These are phyloP conservation scores for Polydrusus tereticollis DNA, from an alignment of 2,888 invertebrate species.

Conservation along the genomic window DNA sequence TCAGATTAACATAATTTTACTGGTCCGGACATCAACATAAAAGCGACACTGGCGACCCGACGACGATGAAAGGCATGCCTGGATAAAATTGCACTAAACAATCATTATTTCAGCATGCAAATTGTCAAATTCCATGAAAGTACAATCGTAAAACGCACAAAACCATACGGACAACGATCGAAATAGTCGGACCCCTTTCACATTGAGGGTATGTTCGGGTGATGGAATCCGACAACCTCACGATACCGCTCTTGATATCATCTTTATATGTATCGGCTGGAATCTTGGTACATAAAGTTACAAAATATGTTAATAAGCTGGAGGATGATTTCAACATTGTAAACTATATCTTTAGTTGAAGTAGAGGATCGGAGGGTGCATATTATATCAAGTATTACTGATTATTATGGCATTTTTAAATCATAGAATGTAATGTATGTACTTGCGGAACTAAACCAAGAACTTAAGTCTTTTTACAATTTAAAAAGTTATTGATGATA, in stretches of 20 bases:
- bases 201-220: neutral
- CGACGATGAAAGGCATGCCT: slow-evolving; percentile 36
- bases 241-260: slow-evolving; percentile 17
- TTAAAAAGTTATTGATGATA: too few species aligned
- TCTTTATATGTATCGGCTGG: slow-evolving; percentile 22
- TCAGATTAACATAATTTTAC: neutral
- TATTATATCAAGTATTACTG: too few species aligned
- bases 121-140: slow-evolving; percentile 43
- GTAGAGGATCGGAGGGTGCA: too few species aligned
- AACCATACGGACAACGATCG: slow-evolving; percentile 35
- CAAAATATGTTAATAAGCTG: slow-evolving; percentile 25
- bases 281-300: slow-evolving; percentile 17
- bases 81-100: slow-evolving; percentile 38
- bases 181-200: slow-evolving; percentile 1
- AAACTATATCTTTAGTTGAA: too few species aligned
- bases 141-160: slow-evolving; percentile 39
- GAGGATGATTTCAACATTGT: too few species aligned
- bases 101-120: slow-evolving; percentile 40
- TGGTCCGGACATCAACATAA: neutral
- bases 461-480: too few species aligned
- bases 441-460: too few species aligned
- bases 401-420: too few species aligned
- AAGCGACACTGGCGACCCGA: slow-evolving; percentile 30
- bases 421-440: too few species aligned
- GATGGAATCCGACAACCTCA: slow-evolving; percentile 17